Evolutionary conservation across 2,113 vertebrate genomes (phyloP).

Genomic region (Oxyura jamaicensis): DNA sequence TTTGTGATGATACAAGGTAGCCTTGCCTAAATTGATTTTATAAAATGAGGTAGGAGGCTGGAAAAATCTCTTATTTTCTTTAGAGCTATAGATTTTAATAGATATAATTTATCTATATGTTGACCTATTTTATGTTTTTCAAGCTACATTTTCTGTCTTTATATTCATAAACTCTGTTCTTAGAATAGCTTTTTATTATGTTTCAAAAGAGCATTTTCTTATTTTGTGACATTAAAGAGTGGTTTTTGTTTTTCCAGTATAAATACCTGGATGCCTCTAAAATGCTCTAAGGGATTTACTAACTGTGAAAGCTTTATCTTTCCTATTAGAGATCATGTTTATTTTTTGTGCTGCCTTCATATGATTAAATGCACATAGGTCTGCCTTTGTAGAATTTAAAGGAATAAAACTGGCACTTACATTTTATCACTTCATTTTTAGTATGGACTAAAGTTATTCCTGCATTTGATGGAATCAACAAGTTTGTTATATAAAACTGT

Average conservation of each 20-base stretch:
- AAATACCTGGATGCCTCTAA: background rate
- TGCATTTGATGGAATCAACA: background rate
- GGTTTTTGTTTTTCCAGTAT: background rate
- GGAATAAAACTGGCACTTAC: background rate
- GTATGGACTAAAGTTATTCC: background rate
- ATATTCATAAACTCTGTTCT: background rate
- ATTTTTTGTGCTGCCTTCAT: background rate
- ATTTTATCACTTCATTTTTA: background rate
- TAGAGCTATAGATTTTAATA: background rate
- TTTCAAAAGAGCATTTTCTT: background rate
- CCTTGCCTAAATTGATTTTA: background rate
- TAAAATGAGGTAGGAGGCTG: background rate
- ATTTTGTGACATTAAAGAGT: background rate
- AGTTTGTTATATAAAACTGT: background rate
- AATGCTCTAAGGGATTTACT: background rate
- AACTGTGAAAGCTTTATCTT: background rate
- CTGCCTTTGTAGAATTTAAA: background rate
- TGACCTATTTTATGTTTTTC: background rate
- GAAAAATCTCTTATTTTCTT: background rate
- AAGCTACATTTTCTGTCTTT: background rate
- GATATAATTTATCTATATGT: background rate
- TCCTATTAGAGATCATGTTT: background rate
- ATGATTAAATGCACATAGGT: background rate
- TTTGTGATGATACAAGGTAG: background rate
- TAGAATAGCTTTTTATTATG: background rate